Conservation (phyloP, 2,113 vertebrate species). For the Nyctereutes procyonoides region DNA sequence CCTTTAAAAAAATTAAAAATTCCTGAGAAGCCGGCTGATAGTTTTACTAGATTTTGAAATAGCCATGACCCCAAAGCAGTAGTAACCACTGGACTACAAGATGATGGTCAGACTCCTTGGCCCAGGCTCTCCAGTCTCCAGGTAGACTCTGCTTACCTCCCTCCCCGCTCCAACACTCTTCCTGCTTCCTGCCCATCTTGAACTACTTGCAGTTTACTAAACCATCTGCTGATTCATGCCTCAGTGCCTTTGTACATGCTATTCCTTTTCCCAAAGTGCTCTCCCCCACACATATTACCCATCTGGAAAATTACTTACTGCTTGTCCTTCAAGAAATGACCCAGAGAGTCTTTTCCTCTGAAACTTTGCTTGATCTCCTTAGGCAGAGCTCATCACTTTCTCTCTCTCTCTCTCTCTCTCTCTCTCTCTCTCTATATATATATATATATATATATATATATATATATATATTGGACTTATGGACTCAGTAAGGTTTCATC, state of each 20-base stretch:
- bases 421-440: no score
- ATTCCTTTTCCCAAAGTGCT: not conserved
- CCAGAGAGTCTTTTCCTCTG: not conserved
- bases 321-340: constrained; percentile 23
- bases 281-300: not conserved
- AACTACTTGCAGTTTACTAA: not conserved
- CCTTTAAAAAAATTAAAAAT: not conserved
- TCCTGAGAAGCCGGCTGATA: not conserved
- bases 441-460: no score
- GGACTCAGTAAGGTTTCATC: not conserved
- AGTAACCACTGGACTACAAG: not conserved
- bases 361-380: not conserved
- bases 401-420: no score
- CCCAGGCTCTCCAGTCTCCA: not conserved
- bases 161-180: not conserved
- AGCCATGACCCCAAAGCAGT: not conserved
- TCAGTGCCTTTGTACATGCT: constrained; percentile 1
- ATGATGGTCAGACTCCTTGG: not conserved
- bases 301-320: not conserved
- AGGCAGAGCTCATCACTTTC: not conserved
- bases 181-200: not conserved
- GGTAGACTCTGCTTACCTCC: not conserved
- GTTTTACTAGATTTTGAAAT: constrained; percentile 2
- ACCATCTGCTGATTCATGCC: not conserved
- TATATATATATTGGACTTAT: no score